Percentiles rank a stretch among this genome's conserved stretches.
phyloP scores from a whole-genome alignment of 2,888 invertebrate species.

The Pterobdella sp. region DNA sequence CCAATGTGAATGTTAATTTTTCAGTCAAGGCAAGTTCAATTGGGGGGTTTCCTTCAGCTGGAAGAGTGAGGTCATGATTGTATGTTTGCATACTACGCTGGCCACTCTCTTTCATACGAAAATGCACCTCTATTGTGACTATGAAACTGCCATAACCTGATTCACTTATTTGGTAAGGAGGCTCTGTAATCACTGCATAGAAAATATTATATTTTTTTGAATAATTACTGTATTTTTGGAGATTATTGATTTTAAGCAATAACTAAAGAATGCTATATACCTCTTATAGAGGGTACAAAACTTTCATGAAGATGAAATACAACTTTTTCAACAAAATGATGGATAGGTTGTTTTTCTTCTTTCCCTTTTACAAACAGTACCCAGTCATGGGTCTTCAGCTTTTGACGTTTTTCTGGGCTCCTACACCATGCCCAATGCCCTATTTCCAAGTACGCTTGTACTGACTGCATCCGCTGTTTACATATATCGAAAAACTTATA shows the following conservation, averaged over 20 bases:
- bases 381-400: slow-evolving; percentile 19
- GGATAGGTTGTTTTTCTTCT: slow-evolving; percentile 19
- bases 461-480: slow-evolving; percentile 22
- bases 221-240: neutral
- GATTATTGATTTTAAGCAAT: neutral
- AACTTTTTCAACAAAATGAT: slow-evolving; percentile 27
- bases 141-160: slow-evolving; percentile 22
- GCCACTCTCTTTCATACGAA: slow-evolving; percentile 14
- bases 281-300: slow-evolving; percentile 11
- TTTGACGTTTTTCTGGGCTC: neutral
- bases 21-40: slow-evolving; percentile 23
- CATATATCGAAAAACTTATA: no score
- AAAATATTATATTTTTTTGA: neutral
- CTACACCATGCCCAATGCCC: slow-evolving; percentile 23
- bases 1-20: slow-evolving; percentile 19
- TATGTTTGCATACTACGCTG: slow-evolving; percentile 15
- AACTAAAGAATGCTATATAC: neutral
- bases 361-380: slow-evolving; percentile 27
- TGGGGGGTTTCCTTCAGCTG: slow-evolving; percentile 12
- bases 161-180: slow-evolving; percentile 11
- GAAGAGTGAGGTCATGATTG: slow-evolving; percentile 20
- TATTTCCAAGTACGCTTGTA: slow-evolving; percentile 25
- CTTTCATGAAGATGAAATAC: slow-evolving; percentile 23
- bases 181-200: slow-evolving; percentile 9
- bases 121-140: slow-evolving; percentile 19